phyloP scores from a whole-genome alignment of 2,888 invertebrate species.

The Anaspis maculata region DNA sequence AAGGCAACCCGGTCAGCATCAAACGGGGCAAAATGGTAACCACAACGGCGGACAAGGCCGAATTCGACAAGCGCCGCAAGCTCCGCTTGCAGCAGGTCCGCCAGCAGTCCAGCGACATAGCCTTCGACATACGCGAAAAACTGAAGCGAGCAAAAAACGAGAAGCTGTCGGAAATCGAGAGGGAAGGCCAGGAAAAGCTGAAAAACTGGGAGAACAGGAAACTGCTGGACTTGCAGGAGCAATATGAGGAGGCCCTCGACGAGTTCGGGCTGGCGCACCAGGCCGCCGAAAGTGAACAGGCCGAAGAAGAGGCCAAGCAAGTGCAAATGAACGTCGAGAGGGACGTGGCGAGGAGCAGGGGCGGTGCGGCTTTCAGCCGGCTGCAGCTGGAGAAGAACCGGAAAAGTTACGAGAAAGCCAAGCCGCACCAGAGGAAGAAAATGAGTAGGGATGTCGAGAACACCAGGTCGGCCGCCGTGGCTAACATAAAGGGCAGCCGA shows the following conservation, averaged over 20 bases:
- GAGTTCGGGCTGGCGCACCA: slow-evolving; percentile 47
- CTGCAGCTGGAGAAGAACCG: slow-evolving; percentile 32
- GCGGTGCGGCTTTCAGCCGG: slow-evolving; percentile 36
- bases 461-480: slow-evolving; percentile 37
- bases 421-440: slow-evolving; percentile 28
- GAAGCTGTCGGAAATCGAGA: slow-evolving; percentile 45
- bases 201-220: slow-evolving; percentile 46
- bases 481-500: slow-evolving; percentile 1
- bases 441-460: slow-evolving; percentile 43
- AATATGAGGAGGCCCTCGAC: slow-evolving; percentile 45
- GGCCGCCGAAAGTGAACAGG: slow-evolving; percentile 39
- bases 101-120: slow-evolving; percentile 53
- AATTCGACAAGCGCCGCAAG: slow-evolving; percentile 49
- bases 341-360: slow-evolving; percentile 37
- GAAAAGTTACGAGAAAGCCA: slow-evolving; percentile 24
- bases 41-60: slow-evolving; percentile 42
- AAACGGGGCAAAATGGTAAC: slow-evolving; percentile 44
- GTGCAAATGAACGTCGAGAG: slow-evolving; percentile 26
- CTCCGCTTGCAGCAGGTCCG: slow-evolving; percentile 57
- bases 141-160: slow-evolving; percentile 46
- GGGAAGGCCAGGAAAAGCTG: slow-evolving; percentile 45
- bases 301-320: slow-evolving; percentile 28
- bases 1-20: slow-evolving; percentile 47
- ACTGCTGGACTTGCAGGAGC: slow-evolving; percentile 44
- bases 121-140: slow-evolving; percentile 47